A percentile compares a stretch with the other conserved stretches of the same genome.
phyloP scores from a whole-genome alignment of 2,113 vertebrate species.

The Pavo muticus region DNA sequence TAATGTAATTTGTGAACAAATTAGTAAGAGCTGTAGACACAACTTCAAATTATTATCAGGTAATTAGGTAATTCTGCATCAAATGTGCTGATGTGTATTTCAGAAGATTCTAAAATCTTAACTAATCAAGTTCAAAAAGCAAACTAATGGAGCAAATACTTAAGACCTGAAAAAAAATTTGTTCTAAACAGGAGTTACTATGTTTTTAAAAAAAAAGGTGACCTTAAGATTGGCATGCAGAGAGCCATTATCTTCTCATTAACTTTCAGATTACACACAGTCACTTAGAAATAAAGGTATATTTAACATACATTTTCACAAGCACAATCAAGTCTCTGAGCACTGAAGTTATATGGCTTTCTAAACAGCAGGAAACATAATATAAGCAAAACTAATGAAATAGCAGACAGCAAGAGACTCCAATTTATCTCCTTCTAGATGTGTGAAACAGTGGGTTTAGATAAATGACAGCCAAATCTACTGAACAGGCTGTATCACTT shows the following conservation, averaged over 20 bases:
- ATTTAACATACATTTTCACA: background rate
- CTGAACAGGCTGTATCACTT: background rate
- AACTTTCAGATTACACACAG: background rate
- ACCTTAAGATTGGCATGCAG: background rate
- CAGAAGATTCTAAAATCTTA: background rate
- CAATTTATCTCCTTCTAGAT: background rate
- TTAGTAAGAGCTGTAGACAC: background rate
- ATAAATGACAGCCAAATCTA: background rate
- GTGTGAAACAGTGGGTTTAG: background rate
- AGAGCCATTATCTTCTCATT: background rate
- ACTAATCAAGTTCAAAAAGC: background rate
- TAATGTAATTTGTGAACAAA: background rate
- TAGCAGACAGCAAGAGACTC: rapidly evolving
- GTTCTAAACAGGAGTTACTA: background rate
- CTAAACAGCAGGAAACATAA: background rate
- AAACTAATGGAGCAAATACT: background rate
- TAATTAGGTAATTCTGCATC: background rate
- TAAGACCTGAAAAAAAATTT: background rate
- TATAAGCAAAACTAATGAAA: background rate
- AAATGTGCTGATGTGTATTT: background rate
- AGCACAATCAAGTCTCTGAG: background rate
- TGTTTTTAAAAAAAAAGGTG: background rate
- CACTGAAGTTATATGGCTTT: background rate
- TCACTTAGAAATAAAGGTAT: background rate
- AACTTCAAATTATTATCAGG: background rate